Evolutionary conservation across 1,140 invertebrate species (phyloP).

Genomic region (Drosophila varians): DNA sequence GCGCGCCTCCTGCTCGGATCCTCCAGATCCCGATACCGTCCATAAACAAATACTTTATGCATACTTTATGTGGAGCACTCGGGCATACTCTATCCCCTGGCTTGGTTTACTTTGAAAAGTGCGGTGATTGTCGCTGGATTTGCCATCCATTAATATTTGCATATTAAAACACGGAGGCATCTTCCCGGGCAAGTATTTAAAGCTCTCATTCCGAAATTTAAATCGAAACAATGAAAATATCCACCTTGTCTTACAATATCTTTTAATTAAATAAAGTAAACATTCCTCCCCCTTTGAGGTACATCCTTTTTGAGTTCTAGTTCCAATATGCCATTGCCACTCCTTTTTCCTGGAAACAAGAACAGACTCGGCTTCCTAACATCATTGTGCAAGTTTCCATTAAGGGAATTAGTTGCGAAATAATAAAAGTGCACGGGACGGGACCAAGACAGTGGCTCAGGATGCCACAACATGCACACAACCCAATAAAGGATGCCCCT

Average conservation of each 20-base stretch:
- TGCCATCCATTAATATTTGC: conserved; percentile 35
- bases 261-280: background rate
- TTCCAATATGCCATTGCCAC: background rate
- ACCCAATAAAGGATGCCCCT: conserved; percentile 14
- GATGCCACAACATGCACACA: conserved; percentile 46
- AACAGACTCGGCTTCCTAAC: conserved; percentile 16
- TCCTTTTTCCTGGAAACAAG: background rate
- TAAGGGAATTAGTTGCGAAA: conserved; percentile 76
- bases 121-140: conserved; percentile 19
- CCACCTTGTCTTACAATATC: background rate
- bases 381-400: conserved; percentile 72
- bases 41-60: conserved; percentile 28
- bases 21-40: background rate
- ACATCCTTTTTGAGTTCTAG: background rate
- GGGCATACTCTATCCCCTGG: conserved; percentile 8
- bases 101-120: conserved; percentile 12
- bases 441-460: conserved; percentile 24
- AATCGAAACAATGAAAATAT: no score
- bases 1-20: background rate
- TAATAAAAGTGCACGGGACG: conserved; percentile 40
- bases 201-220: background rate
- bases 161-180: conserved; percentile 13
- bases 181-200: conserved; percentile 3
- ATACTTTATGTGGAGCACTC: conserved; percentile 28
- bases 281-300: background rate